phyloP scores from a whole-genome alignment of 2,888 invertebrate genomes.

The Hylaea fasciaria region DNA sequence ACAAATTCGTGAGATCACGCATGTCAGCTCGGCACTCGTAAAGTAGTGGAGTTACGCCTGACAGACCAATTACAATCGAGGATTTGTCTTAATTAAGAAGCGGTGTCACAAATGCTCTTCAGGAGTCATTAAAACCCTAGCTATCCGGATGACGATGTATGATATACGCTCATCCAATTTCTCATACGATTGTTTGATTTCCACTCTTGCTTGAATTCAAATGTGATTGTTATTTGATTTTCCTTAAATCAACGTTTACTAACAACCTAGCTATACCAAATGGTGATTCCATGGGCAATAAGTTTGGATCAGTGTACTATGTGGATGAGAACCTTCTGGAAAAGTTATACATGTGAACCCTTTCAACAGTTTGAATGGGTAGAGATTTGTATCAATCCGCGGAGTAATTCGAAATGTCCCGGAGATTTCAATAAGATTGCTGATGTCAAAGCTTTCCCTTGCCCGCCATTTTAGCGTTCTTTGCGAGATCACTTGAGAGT shows the following conservation, averaged over 20 bases:
- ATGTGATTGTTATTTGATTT: conserved; percentile 18
- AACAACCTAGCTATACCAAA: conserved; percentile 20
- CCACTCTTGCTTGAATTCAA: conserved; percentile 21
- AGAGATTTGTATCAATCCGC: conserved; percentile 26
- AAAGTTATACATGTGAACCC: conserved; percentile 12
- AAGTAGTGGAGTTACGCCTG: conserved; percentile 24
- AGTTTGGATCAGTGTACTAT: conserved; percentile 10
- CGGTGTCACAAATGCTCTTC: conserved; percentile 29
- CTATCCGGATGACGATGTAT: conserved; percentile 20
- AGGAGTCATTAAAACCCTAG: conserved; percentile 30
- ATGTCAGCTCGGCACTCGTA: conserved; percentile 17
- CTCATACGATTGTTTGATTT: conserved; percentile 25
- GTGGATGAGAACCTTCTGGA: conserved; percentile 11
- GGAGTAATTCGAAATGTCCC: conserved; percentile 21
- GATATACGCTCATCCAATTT: conserved; percentile 32
- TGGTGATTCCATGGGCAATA: conserved; percentile 10
- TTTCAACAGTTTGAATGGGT: conserved; percentile 12
- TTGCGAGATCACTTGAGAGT: conserved; percentile 23
- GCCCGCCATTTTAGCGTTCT: conserved; percentile 31
- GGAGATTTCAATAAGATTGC: conserved; percentile 25
- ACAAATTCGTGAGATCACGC: conserved; percentile 39
- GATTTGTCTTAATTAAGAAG: conserved; percentile 37
- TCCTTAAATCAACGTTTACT: conserved; percentile 10
- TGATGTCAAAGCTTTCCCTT: conserved; percentile 20
- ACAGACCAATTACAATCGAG: conserved; percentile 34